A percentile compares a stretch with the other conserved stretches of the same genome.
Conservation (phyloP, 2,113 vertebrate species). For the Clarias gariepinus region DNA sequence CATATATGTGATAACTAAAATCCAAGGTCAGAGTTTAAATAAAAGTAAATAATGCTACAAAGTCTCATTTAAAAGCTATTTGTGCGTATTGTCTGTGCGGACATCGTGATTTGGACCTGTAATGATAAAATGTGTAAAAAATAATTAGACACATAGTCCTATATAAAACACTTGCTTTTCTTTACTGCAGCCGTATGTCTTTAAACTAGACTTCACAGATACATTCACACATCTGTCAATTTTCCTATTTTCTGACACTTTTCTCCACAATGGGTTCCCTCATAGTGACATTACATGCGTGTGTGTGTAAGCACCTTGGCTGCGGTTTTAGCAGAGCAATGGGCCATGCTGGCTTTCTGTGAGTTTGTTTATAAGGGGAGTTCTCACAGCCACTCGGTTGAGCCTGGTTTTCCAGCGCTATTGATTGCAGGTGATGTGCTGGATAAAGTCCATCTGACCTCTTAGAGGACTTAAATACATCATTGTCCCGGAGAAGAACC, state of each 20-base stretch:
- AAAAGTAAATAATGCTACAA: constrained; percentile 41
- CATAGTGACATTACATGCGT: constrained; percentile 13
- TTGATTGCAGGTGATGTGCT: constrained; percentile 68
- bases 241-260: constrained; percentile 45
- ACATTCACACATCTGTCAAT: constrained; percentile 46
- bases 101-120: constrained; percentile 46
- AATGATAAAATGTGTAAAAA: constrained; percentile 61
- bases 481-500: constrained; percentile 72
- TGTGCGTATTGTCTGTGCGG: constrained; percentile 39
- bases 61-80: constrained; percentile 52
- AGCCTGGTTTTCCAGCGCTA: constrained; percentile 62
- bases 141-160: constrained; percentile 61
- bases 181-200: background rate
- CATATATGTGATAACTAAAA: constrained; percentile 44
- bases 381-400: constrained; percentile 64
- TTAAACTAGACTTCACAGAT: constrained; percentile 37
- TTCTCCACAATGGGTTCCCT: constrained; percentile 16
- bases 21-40: constrained; percentile 27
- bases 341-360: constrained; percentile 70
- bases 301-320: constrained; percentile 51
- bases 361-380: constrained; percentile 66
- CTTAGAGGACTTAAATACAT: constrained; percentile 73
- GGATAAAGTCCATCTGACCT: constrained; percentile 72
- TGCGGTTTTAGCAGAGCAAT: constrained; percentile 75
- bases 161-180: constrained; percentile 49